Conservation (phyloP, 2,113 vertebrate genomes). For the Pholis gunnellus region DNA sequence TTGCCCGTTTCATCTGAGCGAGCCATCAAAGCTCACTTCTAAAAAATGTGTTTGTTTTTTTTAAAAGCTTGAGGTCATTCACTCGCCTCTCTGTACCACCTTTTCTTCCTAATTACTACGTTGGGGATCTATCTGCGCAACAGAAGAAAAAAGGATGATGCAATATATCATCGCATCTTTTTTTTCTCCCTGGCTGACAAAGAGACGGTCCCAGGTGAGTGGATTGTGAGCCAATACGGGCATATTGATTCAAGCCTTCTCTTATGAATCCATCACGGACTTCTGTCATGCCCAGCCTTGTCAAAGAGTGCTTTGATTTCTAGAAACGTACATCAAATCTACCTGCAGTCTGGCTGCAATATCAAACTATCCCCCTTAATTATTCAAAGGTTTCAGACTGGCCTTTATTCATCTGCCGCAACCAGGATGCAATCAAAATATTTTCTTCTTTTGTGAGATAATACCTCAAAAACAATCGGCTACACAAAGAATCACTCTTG, state of each 20-base stretch:
- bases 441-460: conserved; percentile 7
- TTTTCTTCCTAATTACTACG: conserved; percentile 21
- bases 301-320: conserved; percentile 67
- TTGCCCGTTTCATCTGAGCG: not conserved
- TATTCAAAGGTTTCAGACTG: conserved; percentile 55
- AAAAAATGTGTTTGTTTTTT: not conserved
- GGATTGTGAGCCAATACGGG: conserved; percentile 1
- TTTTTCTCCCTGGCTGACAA: conserved; percentile 11
- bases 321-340: conserved; percentile 49
- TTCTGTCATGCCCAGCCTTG: conserved; percentile 39
- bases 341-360: conserved; percentile 43
- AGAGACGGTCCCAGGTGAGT: conserved; percentile 33
- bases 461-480: conserved; percentile 1
- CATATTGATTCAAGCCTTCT: conserved; percentile 44
- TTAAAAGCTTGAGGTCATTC: not conserved
- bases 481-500: not conserved
- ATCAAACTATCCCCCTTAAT: conserved; percentile 48
- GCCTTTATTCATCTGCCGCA: conserved; percentile 21
- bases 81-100: not conserved
- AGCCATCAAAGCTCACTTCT: conserved; percentile 27
- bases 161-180: conserved; percentile 10
- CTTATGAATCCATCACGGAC: conserved; percentile 53
- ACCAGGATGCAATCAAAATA: conserved; percentile 13
- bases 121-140: conserved; percentile 15
- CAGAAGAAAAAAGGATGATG: conserved; percentile 21